Base-by-base conservation (phyloP, 2,797 vertebrate genomes). In the Kryptopterus vitreolus region DNA sequence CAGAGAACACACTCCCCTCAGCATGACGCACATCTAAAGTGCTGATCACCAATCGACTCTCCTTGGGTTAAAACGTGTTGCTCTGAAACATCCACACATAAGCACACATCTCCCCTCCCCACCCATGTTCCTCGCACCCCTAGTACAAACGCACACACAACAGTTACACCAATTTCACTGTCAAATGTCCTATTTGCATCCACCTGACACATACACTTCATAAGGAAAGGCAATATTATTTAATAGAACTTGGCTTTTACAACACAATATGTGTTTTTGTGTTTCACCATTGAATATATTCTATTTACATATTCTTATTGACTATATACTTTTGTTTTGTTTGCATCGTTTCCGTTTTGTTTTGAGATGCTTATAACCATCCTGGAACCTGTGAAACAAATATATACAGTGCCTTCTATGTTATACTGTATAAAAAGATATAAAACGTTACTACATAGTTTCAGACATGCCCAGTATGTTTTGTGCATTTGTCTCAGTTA, bases 141-240 rank as follows among this genome's bases (percentile, higher is more conserved):
- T 13, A 33, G 11, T 15, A 57, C 22, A 58, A 9, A 2, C 59
- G 69, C 38, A 77, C 46, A 76, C 55, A 77, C 75, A 83, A 87
- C 86, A 86, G 86, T 87, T 87, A 87, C 62, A 76, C 62, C 66
- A 12, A 87, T 87, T 87, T 87, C 68, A 86, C 85, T 86, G 85
- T 24, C 86, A 86, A 87, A 87, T 87, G 43, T 80, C 59, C 58
- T 0, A 85, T 87, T 87, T 87, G 86, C 86, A 87, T 87, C 57
- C 57, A 70, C 83, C 79, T 86, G 50, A 68, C 77, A 87, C 76
- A 75, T 81, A 87, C 83, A 85, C 46, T 61, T n/a, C 16, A 62
- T 31, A 81, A 63, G 81, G 69, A 77, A 53, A 35, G 79, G 66
- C 50, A 55, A 48, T 53, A 53, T 26, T 69, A n/a, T n/a, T 3